Evolutionary conservation across 1,140 invertebrate genomes (phyloP).

Genomic region (Holcopasites calliopsidis): DNA sequence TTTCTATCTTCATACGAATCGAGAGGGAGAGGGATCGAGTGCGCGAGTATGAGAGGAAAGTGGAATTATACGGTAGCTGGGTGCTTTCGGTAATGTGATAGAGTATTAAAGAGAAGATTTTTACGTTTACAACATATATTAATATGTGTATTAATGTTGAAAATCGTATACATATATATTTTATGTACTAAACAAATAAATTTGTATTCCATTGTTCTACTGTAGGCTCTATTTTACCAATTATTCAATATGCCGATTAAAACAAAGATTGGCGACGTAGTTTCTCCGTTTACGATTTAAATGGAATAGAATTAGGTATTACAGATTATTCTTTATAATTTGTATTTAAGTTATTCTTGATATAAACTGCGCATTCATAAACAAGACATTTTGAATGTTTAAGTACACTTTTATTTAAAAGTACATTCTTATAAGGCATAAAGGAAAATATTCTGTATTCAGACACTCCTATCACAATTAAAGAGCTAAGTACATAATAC

Average conservation of each 20-base stretch:
- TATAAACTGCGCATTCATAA: background rate
- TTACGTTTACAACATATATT: constrained; percentile 55
- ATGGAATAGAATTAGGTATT: background rate
- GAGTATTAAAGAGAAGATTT: constrained; percentile 39
- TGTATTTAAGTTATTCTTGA: background rate
- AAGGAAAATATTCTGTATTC: background rate
- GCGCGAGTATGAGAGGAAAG: background rate
- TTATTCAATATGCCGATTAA: background rate
- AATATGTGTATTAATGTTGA: too few relatives aligned
- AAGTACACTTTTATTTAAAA: constrained; percentile 12
- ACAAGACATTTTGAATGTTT: background rate
- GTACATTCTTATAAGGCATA: background rate
- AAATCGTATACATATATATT: constrained; percentile 62
- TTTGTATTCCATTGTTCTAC: constrained; percentile 58
- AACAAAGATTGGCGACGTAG: background rate
- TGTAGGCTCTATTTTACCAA: constrained; percentile 14
- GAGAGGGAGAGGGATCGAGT: background rate
- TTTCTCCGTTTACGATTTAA: background rate
- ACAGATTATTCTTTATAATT: constrained; percentile 1
- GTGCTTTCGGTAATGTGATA: constrained; percentile 56
- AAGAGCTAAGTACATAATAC: constrained; percentile 5
- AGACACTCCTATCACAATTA: constrained; percentile 13
- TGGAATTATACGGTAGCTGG: constrained; percentile 46
- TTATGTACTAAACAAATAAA: constrained; percentile 64
- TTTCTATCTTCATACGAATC: constrained; percentile 65